Evolutionary conservation across 2,113 vertebrate species (phyloP).

Genomic region (Oenanthe oenanthe): DNA sequence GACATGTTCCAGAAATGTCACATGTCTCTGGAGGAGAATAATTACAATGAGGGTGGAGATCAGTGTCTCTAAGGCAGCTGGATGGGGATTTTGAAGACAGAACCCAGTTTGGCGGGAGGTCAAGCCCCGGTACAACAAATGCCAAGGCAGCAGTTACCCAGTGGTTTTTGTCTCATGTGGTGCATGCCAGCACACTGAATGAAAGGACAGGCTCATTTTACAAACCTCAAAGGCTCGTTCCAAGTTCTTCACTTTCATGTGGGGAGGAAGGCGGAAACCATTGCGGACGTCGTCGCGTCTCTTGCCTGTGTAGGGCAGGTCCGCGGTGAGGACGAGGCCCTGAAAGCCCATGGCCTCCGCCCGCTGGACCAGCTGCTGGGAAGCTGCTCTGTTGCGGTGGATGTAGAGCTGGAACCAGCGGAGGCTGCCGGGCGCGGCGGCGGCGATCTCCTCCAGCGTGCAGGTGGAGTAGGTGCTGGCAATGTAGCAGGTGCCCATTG

Average conservation of each 20-base stretch:
- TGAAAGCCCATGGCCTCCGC: constrained; percentile 86
- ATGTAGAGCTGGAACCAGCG: constrained; percentile 95
- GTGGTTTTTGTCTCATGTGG: constrained; percentile 25
- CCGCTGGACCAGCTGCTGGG: constrained; percentile 82
- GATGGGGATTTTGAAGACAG: background rate
- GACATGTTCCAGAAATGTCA: background rate
- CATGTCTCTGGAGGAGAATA: background rate
- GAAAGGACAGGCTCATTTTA: background rate
- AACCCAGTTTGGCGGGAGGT: background rate
- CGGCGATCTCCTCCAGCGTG: constrained; percentile 86
- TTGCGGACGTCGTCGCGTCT: constrained; percentile 87
- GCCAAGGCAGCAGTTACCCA: background rate
- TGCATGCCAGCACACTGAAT: accelerated
- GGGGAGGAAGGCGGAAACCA: constrained; percentile 82
- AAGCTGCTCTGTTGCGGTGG: constrained; percentile 83
- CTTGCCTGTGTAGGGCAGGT: constrained; percentile 86
- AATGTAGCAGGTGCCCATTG: constrained; percentile 84
- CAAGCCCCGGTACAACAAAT: background rate
- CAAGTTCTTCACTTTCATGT: constrained; percentile 87
- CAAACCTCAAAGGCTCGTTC: constrained; percentile 83
- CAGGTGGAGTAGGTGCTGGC: constrained; percentile 89
- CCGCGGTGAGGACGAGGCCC: constrained; percentile 89
- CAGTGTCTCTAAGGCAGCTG: background rate
- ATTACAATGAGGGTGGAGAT: background rate
- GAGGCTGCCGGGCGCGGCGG: constrained; percentile 79